A percentile compares a stretch with the other conserved stretches of the same genome.
Evolutionary conservation across 2,113 vertebrate species (phyloP).

Genomic region (Bothrops jararaca): DNA sequence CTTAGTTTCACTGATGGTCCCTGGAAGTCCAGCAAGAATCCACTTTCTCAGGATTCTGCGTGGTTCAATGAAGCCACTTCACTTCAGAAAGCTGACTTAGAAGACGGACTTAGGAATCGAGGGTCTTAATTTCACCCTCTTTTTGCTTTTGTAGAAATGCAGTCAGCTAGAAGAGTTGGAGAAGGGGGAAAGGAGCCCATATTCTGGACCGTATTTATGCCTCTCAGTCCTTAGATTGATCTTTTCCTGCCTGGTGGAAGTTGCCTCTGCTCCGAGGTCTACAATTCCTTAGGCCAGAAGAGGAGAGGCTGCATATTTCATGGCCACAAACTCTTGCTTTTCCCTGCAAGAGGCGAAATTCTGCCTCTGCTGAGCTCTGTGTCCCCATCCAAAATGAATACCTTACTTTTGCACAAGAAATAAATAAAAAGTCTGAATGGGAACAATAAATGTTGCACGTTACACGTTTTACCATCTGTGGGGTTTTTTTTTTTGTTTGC

Average conservation of each 20-base stretch:
- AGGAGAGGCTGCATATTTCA: neutral
- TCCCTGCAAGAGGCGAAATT: neutral
- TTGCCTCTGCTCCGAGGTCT: neutral
- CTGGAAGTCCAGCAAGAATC: neutral
- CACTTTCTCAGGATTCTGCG: neutral
- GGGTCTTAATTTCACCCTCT: neutral
- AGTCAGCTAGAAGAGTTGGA: neutral
- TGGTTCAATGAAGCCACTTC: neutral
- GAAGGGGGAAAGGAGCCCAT: neutral
- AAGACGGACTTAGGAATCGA: neutral
- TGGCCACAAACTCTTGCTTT: neutral
- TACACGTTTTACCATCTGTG: slow-evolving; percentile 21
- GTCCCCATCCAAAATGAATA: neutral
- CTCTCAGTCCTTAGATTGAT: neutral
- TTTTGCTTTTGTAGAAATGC: neutral
- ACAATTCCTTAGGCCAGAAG: too few relatives aligned
- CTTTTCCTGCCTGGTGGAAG: neutral
- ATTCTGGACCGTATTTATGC: neutral
- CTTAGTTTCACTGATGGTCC: neutral
- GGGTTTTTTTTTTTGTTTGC: slow-evolving; percentile 43
- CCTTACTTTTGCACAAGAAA: slow-evolving; percentile 4
- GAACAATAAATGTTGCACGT: slow-evolving; percentile 4
- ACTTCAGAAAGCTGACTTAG: neutral
- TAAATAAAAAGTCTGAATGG: neutral
- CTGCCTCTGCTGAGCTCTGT: neutral